Evolutionary conservation across 2,888 invertebrate species (phyloP).

Genomic region (Falcaria lacertinaria): DNA sequence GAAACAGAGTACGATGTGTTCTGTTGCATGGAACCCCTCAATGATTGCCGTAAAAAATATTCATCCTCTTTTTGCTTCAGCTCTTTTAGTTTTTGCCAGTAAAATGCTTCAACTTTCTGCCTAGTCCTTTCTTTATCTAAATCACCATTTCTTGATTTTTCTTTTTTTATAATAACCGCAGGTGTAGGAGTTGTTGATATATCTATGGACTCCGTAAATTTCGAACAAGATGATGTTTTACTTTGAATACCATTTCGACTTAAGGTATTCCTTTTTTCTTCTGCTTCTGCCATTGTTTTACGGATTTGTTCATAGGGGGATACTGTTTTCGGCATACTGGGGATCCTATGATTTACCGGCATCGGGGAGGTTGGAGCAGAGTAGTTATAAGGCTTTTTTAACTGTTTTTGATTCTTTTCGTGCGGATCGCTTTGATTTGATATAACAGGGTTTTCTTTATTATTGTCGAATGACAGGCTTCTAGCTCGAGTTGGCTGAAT

Average conservation of each 20-base stretch:
- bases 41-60: conserved; percentile 55
- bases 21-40: conserved; percentile 24
- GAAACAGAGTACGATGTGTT: conserved; percentile 31
- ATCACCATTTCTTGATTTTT: conserved; percentile 24
- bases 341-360: conserved; percentile 54
- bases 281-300: conserved; percentile 61
- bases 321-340: conserved; percentile 64
- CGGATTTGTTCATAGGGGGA: conserved; percentile 66
- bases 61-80: conserved; percentile 82
- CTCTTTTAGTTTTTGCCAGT: conserved; percentile 84
- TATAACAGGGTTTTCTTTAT: conserved; percentile 18
- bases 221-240: conserved; percentile 40
- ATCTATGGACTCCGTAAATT: conserved; percentile 19
- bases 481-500: conserved; percentile 67
- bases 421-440: conserved; percentile 13
- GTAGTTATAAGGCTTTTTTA: conserved; percentile 59
- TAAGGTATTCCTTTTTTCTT: conserved; percentile 58
- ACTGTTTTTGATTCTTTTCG: conserved; percentile 14
- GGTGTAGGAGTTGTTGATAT: conserved; percentile 22
- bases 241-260: conserved; percentile 38
- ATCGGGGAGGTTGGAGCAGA: conserved; percentile 71
- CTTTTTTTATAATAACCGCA: conserved; percentile 9
- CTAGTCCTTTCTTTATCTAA: conserved; percentile 76
- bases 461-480: conserved; percentile 59
- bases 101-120: conserved; percentile 82